Evolutionary conservation across 2,888 invertebrate species (phyloP).

Genomic region (Philereme vetulata): DNA sequence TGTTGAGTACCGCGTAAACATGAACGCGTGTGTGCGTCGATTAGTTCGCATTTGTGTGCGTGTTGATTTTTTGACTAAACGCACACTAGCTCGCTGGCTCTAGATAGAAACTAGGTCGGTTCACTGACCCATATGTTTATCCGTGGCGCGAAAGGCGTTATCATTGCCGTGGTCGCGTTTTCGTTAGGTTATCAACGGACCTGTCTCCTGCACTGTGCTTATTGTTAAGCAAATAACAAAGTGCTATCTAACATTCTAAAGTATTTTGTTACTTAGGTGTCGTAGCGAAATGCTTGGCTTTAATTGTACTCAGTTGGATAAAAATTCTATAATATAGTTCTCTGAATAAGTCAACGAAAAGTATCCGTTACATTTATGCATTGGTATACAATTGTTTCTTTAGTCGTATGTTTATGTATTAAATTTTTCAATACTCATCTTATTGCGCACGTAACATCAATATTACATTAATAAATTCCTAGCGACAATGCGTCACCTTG

Average conservation of each 20-base stretch:
- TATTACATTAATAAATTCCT: slow-evolving; percentile 79
- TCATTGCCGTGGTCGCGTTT: slow-evolving; percentile 72
- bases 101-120: slow-evolving; percentile 78
- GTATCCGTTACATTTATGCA: slow-evolving; percentile 54
- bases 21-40: slow-evolving; percentile 48
- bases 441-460: slow-evolving; percentile 54
- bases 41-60: slow-evolving; percentile 50
- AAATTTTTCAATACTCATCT: slow-evolving; percentile 50
- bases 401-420: slow-evolving; percentile 45
- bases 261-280: not conserved
- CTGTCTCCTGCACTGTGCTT: slow-evolving; percentile 66
- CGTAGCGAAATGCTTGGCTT: not conserved
- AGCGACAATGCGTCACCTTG: slow-evolving; percentile 79
- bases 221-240: slow-evolving; percentile 37
- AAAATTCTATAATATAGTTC: slow-evolving; percentile 10
- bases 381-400: too few relatives aligned
- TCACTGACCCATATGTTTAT: slow-evolving; percentile 84
- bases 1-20: slow-evolving; percentile 22
- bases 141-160: slow-evolving; percentile 68
- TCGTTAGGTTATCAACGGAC: slow-evolving; percentile 75
- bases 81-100: slow-evolving; percentile 56
- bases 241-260: slow-evolving; percentile 1
- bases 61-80: slow-evolving; percentile 68
- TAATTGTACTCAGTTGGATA: slow-evolving; percentile 4
- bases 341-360: slow-evolving; percentile 31